Conservation (phyloP, 1,140 invertebrate genomes). For the Papilio dardanus region DNA sequence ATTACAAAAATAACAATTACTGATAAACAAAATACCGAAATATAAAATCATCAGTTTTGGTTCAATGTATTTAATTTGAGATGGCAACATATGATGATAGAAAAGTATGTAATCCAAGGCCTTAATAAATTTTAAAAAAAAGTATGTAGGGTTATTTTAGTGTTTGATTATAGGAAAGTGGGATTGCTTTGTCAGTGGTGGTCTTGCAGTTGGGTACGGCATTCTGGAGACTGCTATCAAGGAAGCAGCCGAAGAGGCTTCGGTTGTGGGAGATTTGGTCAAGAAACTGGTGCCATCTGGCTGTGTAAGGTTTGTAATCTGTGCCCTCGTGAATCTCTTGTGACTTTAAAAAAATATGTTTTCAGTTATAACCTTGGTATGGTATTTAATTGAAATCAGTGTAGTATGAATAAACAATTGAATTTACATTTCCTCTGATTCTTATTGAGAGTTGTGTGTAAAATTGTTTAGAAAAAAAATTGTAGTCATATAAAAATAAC, state of each 20-base stretch:
- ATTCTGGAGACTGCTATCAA: slow-evolving; percentile 95
- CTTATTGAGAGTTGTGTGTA: background rate
- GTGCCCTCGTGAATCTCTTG: too few relatives aligned
- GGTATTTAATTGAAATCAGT: too few relatives aligned
- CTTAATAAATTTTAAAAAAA: too few relatives aligned
- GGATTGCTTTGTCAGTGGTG: slow-evolving; percentile 98
- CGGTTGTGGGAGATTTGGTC: slow-evolving; percentile 88
- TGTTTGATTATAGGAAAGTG: slow-evolving; percentile 85
- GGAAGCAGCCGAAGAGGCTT: slow-evolving; percentile 97
- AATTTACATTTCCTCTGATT: background rate
- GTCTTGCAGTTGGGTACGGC: slow-evolving; percentile 93
- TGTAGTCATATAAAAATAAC: background rate
- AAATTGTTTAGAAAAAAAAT: background rate
- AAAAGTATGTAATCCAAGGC: too few relatives aligned
- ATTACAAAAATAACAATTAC: too few relatives aligned
- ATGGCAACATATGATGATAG: too few relatives aligned
- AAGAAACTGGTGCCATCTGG: slow-evolving; percentile 90
- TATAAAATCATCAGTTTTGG: too few relatives aligned
- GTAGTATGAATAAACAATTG: too few relatives aligned
- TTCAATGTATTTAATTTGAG: too few relatives aligned
- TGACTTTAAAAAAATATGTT: too few relatives aligned
- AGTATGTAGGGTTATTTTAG: too few relatives aligned
- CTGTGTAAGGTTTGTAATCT: slow-evolving; percentile 89
- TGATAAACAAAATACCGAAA: too few relatives aligned
- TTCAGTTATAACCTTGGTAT: background rate